These are phyloP conservation scores for Echinops telfairi DNA, from an alignment of 2,113 vertebrate genomes.

Conservation along the genomic window DNA sequence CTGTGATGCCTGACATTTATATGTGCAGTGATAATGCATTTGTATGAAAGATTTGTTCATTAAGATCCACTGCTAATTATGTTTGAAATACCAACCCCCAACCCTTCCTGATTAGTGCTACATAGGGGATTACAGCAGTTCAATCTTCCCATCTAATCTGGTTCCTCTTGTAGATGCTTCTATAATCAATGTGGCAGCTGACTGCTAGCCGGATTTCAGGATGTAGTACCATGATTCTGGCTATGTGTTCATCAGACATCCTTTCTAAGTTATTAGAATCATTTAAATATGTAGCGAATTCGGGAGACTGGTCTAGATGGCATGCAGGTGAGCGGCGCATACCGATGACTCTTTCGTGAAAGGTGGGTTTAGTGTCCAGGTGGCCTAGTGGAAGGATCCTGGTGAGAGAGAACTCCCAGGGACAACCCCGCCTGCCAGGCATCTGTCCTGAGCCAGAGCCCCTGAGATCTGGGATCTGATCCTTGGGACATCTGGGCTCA, in stretches of 20 bases:
- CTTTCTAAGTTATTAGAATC: constrained; percentile 8
- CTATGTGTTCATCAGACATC: background rate
- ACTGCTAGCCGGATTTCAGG: constrained; percentile 18
- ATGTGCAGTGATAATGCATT: background rate
- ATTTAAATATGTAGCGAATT: background rate
- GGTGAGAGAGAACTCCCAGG: too few relatives aligned
- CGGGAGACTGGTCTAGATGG: too few relatives aligned
- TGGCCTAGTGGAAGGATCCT: too few relatives aligned
- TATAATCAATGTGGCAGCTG: constrained; percentile 15
- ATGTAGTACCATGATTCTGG: background rate
- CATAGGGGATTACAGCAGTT: background rate
- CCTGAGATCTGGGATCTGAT: too few relatives aligned
- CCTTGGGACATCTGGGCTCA: too few relatives aligned
- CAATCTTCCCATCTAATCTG: background rate
- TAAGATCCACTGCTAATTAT: constrained; percentile 36
- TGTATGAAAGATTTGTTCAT: constrained; percentile 30
- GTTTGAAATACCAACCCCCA: background rate
- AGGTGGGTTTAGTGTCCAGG: too few relatives aligned
- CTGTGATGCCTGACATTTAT: background rate
- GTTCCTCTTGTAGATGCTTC: constrained; percentile 4
- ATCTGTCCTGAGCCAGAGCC: too few relatives aligned
- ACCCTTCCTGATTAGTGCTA: constrained; percentile 9
- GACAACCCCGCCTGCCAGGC: too few relatives aligned
- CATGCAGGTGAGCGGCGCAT: too few relatives aligned
- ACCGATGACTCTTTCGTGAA: too few relatives aligned